These are phyloP conservation scores for Pagetopsis macropterus DNA, from an alignment of 2,797 vertebrate species.

Conservation along the genomic window DNA sequence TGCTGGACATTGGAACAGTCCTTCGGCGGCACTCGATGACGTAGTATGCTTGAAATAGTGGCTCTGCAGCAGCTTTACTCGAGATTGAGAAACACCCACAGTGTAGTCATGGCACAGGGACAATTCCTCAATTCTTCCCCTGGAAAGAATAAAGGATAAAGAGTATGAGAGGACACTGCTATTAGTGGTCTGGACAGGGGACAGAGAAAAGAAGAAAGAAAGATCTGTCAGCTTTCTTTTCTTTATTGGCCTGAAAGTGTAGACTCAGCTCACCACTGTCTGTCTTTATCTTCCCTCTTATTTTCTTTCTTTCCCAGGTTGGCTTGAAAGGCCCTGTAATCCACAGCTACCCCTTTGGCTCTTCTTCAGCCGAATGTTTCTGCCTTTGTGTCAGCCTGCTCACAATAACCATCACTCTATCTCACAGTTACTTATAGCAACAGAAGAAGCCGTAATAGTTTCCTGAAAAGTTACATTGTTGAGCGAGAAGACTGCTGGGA, in stretches of 20 bases:
- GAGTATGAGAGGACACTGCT: constrained; percentile 51
- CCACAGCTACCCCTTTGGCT: constrained; percentile 45
- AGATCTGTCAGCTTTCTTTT: constrained; percentile 47
- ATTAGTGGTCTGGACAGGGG: constrained; percentile 67
- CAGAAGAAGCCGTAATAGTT: constrained; percentile 36
- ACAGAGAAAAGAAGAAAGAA: constrained; percentile 40
- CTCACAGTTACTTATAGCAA: constrained; percentile 32
- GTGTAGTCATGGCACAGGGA: constrained; percentile 46
- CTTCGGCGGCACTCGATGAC: no score
- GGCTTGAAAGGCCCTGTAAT: constrained; percentile 50
- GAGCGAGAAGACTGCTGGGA: constrained; percentile 20
- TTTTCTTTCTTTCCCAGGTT: constrained; percentile 35
- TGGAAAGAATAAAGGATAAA: constrained; percentile 45
- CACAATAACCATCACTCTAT: constrained; percentile 34
- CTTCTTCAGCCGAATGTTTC: constrained; percentile 17
- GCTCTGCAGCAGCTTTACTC: no score
- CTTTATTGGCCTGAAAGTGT: constrained; percentile 56
- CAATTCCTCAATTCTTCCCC: constrained; percentile 52
- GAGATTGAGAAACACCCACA: no score
- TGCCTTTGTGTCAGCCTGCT: constrained; percentile 29
- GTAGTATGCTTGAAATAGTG: no score
- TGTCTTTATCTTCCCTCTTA: constrained; percentile 47
- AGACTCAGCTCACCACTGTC: constrained; percentile 46
- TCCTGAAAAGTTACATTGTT: constrained; percentile 36
- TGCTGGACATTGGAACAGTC: no score